These are phyloP conservation scores for Trematocara marginatum DNA, from an alignment of 2,113 vertebrate species.

Conservation along the genomic window DNA sequence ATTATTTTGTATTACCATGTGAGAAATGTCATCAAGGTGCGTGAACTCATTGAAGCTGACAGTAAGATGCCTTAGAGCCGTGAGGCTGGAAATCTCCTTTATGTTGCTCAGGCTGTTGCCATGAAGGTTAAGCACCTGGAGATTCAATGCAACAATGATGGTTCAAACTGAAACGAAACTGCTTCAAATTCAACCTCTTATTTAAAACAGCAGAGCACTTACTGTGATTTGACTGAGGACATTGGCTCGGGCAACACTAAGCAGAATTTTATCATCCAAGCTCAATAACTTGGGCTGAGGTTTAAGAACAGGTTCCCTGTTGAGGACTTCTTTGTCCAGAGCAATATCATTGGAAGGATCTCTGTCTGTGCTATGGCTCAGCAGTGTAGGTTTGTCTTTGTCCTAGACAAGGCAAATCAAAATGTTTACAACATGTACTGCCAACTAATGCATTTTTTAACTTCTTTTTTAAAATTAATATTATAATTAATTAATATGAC, in stretches of 20 bases:
- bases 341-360: constrained; percentile 28
- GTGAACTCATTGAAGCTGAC: constrained; percentile 81
- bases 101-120: constrained; percentile 77
- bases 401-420: constrained; percentile 32
- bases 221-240: constrained; percentile 81
- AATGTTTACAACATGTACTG: not conserved
- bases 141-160: not conserved
- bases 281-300: constrained; percentile 68
- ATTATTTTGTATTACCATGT: constrained; percentile 67
- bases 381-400: not conserved
- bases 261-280: constrained; percentile 75
- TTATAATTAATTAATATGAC: not conserved
- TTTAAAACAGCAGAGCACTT: constrained; percentile 23
- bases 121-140: constrained; percentile 80
- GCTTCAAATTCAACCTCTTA: not conserved
- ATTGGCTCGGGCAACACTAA: constrained; percentile 71
- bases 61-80: constrained; percentile 70
- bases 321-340: constrained; percentile 69
- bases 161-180: not conserved
- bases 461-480: not conserved
- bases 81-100: constrained; percentile 74
- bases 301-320: constrained; percentile 74
- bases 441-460: not conserved
- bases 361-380: not conserved
- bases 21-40: constrained; percentile 76